Percentiles rank a stretch among this genome's conserved stretches.
Evolutionary conservation across 23 tunicate genomes (phyloP).

Genomic region (Diplosoma virens): DNA sequence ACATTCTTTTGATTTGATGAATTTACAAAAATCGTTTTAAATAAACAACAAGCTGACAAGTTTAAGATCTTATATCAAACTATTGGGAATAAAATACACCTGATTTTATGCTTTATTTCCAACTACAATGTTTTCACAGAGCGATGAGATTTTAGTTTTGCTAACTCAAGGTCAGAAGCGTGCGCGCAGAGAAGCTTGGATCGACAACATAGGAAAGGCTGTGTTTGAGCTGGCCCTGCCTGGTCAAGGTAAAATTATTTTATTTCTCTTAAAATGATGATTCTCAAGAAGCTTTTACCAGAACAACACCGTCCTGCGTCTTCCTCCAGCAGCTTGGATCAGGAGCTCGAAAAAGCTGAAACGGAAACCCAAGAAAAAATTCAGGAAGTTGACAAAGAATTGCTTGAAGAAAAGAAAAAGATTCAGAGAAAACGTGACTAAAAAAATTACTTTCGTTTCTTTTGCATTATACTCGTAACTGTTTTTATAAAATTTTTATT

Average conservation of each 20-base stretch:
- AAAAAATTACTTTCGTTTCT: not conserved
- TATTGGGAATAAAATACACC: too few species aligned
- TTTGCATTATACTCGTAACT: not conserved
- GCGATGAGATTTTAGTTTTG: constrained; percentile 63
- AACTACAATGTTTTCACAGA: constrained; percentile 41
- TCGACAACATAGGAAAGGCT: constrained; percentile 74
- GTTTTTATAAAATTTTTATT: too few species aligned
- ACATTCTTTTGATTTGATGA: too few species aligned
- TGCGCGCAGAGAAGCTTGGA: constrained; percentile 82
- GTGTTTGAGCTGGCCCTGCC: constrained; percentile 74
- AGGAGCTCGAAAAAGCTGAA: constrained; percentile 41
- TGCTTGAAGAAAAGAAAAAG: constrained; percentile 40
- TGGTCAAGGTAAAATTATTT: constrained; percentile 58
- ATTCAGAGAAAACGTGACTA: constrained; percentile 45
- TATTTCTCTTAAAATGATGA: not conserved
- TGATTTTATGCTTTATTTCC: too few species aligned
- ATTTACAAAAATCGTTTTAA: too few species aligned
- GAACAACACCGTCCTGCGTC: constrained; percentile 48
- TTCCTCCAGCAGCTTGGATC: constrained; percentile 51
- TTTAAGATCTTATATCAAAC: too few species aligned
- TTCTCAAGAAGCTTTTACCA: not conserved
- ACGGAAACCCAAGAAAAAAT: constrained; percentile 60
- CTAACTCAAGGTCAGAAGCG: constrained; percentile 55
- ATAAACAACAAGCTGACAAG: too few species aligned
- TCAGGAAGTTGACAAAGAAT: constrained; percentile 42